Evolutionary conservation across 2,888 invertebrate species (phyloP).

Genomic region (Eupsilia transversa): DNA sequence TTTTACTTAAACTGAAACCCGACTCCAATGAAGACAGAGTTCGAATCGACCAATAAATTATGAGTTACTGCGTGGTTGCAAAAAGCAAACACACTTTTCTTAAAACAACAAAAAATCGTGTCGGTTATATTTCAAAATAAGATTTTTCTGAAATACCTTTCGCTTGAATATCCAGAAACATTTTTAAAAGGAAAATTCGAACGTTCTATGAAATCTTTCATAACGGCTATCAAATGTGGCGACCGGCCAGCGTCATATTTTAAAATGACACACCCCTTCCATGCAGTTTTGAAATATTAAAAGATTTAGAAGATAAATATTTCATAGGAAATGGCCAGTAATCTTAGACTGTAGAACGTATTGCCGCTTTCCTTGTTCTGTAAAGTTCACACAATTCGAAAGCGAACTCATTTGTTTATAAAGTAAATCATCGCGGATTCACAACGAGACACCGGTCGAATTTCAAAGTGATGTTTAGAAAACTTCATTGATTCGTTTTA

Average conservation of each 20-base stretch:
- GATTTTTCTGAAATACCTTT: too few species aligned
- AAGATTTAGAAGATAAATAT: slow-evolving; percentile 21
- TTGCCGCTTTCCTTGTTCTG: too few species aligned
- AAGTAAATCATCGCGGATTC: not conserved
- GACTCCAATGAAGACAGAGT: not conserved
- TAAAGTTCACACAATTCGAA: not conserved
- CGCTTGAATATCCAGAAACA: not conserved
- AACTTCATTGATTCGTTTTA: not conserved
- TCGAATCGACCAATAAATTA: not conserved
- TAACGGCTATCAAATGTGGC: slow-evolving; percentile 49
- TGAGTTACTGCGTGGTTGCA: not conserved
- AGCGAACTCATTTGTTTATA: slow-evolving; percentile 6
- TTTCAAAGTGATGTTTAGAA: too few species aligned
- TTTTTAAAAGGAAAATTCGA: not conserved
- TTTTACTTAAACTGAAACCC: not conserved
- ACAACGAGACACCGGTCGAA: too few species aligned
- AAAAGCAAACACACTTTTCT: too few species aligned
- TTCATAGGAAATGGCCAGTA: not conserved
- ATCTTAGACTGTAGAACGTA: not conserved
- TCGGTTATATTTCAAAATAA: not conserved
- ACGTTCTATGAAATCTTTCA: slow-evolving; percentile 3
- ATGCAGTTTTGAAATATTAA: slow-evolving; percentile 24
- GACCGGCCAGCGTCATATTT: slow-evolving; percentile 45
- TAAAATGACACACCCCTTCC: not conserved
- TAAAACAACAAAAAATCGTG: too few species aligned